These are phyloP conservation scores for Rhamphomyia laevipes DNA, from an alignment of 2,888 invertebrate genomes.

Conservation along the genomic window DNA sequence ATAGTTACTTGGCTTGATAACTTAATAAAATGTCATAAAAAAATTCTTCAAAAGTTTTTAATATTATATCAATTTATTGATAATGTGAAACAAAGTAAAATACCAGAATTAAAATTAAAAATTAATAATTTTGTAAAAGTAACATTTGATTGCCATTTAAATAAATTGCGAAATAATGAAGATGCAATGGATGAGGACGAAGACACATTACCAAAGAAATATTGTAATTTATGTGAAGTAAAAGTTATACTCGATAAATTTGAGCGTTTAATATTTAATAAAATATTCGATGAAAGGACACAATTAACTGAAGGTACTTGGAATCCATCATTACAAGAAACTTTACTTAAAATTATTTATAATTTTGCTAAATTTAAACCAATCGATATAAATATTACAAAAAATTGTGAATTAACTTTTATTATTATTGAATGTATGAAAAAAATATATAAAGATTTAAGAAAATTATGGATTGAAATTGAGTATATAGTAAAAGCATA, in stretches of 20 bases:
- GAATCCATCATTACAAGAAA: conserved; percentile 49
- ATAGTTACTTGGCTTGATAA: conserved; percentile 26
- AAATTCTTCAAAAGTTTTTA: conserved; percentile 20
- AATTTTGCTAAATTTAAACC: conserved; percentile 33
- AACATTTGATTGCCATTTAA: conserved; percentile 33
- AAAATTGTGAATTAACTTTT: conserved; percentile 43
- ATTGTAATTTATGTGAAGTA: conserved; percentile 39
- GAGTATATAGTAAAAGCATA: conserved; percentile 42
- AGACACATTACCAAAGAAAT: neutral
- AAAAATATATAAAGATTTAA: conserved; percentile 46
- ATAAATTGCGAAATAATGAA: conserved; percentile 19
- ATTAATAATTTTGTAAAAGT: conserved; percentile 23
- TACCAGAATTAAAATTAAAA: conserved; percentile 13
- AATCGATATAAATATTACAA: conserved; percentile 26
- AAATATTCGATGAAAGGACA: conserved; percentile 27
- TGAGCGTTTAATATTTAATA: conserved; percentile 45
- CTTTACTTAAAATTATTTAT: conserved; percentile 42
- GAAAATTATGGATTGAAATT: conserved; percentile 36
- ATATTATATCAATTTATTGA: conserved; percentile 21
- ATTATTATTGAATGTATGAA: conserved; percentile 48
- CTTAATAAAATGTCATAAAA: conserved; percentile 14
- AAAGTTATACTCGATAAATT: conserved; percentile 38
- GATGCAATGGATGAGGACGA: neutral
- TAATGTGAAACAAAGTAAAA: conserved; percentile 18
- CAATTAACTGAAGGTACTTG: conserved; percentile 44